Conservation (phyloP, 2,888 invertebrate species). For the Neelides folsomi region DNA sequence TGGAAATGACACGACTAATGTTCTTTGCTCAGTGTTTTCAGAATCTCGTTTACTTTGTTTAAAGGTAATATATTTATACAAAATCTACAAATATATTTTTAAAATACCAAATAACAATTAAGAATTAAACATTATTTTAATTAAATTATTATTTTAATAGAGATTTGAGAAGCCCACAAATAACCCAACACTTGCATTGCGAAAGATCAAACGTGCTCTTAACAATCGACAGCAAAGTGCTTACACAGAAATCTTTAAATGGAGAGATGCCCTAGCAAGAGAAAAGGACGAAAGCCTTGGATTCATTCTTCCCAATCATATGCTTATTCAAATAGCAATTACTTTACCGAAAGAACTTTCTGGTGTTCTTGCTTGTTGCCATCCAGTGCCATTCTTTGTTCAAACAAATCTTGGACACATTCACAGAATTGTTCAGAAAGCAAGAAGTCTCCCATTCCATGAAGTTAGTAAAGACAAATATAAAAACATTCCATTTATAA, state of each 20-base stretch:
- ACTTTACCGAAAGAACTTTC: constrained; percentile 77
- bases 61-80: constrained; percentile 41
- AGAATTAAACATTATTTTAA: constrained; percentile 10
- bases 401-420: constrained; percentile 45
- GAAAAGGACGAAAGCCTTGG: constrained; percentile 79
- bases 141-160: constrained; percentile 38
- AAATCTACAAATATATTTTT: no score
- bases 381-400: constrained; percentile 73
- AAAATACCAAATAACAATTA: neutral
- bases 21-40: constrained; percentile 57
- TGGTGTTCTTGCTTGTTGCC: constrained; percentile 83
- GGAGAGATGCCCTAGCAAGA: constrained; percentile 77
- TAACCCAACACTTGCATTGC: constrained; percentile 26
- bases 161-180: constrained; percentile 61
- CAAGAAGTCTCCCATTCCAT: constrained; percentile 53
- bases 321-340: constrained; percentile 81
- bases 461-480: constrained; percentile 36
- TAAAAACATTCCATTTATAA: neutral
- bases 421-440: constrained; percentile 52
- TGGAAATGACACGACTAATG: constrained; percentile 50
- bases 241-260: constrained; percentile 62
- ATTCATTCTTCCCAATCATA: constrained; percentile 91
- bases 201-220: constrained; percentile 62
- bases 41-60: constrained; percentile 61
- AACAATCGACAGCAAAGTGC: constrained; percentile 74